Conservation (phyloP, 2,113 vertebrate species). For the Isichthys henryi region DNA sequence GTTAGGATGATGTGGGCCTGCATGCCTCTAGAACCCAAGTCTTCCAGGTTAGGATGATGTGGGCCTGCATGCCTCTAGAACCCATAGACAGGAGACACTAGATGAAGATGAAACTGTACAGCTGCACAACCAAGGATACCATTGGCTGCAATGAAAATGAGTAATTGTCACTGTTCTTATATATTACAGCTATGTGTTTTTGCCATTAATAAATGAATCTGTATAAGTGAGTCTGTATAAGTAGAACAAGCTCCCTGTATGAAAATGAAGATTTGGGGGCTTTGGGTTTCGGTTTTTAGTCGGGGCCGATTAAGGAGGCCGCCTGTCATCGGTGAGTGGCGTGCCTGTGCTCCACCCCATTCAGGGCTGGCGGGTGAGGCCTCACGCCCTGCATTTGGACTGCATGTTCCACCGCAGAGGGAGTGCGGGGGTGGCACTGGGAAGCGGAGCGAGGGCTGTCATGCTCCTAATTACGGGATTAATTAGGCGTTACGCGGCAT, state of each 20-base stretch:
- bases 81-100: background rate
- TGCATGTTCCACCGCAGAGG: slow-evolving; percentile 4
- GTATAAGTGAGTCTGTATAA: background rate
- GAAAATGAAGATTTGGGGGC: background rate
- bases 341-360: background rate
- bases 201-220: background rate
- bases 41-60: background rate
- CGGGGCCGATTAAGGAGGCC: background rate
- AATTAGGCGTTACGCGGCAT: slow-evolving; percentile 54
- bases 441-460: background rate
- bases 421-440: background rate
- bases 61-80: background rate
- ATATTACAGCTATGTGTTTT: background rate
- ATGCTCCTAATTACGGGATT: slow-evolving; percentile 46
- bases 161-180: background rate
- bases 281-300: background rate
- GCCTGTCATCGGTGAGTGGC: background rate
- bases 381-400: background rate
- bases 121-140: background rate
- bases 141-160: slow-evolving; percentile 5
- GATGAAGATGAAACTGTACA: background rate
- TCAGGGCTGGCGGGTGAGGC: background rate
- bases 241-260: background rate
- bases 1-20: no score
- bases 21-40: background rate